Base-by-base conservation (phyloP, 2,797 vertebrate genomes). In the Sebastes reedi region DNA sequence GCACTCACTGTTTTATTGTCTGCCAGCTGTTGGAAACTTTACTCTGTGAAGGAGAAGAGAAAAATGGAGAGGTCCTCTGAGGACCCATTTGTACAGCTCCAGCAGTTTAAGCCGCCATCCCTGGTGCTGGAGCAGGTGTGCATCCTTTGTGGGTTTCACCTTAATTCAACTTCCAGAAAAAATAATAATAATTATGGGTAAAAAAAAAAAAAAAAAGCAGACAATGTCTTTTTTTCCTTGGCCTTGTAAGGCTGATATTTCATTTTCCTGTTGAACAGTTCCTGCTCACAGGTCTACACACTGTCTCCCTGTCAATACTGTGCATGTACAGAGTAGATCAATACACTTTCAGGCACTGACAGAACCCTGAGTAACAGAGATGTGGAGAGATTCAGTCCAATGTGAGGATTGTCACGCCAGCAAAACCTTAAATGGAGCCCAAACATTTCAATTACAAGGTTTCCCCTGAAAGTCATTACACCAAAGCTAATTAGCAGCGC, bases 11-110 rank as follows among this genome's bases (percentile, higher is more conserved):
- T 84, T 93, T 95, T 92, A 93, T 91, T 84, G 85, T 92, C 86
- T 83, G 81, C 86, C 94, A 93, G 93, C 92, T 94, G 93, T 88
- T 93, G 90, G 83, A 87, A 94, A 91, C 75, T 91, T 92, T 85
- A 87, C 86, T 78, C 79, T 91, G 83, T 82, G 75, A 89, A 89
- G 83, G 84, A 88, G 87, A 90, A 76, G 81, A 87, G 78, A 90
- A 81, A 87, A 82, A 76, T 20, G 52, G 60, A 80, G 89, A 81
- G 73, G 91, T 90, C 90, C 93, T 93, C 88, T 0, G 88, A 92
- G 92, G 89, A 91, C 80, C 89, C 86, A 90, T 94, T 93, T 90
- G 89, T 86, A 90, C 79, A 77, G 91, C 90, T 92, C 77, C 81
- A 84, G 88, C 87, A 89, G 88, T 87, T 91, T 91, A 75, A 85